Evolutionary conservation across 2,113 vertebrate species (phyloP), one percentile per base, ranked within the genome.

Genomic region (Lamprotornis superbus): DNA sequence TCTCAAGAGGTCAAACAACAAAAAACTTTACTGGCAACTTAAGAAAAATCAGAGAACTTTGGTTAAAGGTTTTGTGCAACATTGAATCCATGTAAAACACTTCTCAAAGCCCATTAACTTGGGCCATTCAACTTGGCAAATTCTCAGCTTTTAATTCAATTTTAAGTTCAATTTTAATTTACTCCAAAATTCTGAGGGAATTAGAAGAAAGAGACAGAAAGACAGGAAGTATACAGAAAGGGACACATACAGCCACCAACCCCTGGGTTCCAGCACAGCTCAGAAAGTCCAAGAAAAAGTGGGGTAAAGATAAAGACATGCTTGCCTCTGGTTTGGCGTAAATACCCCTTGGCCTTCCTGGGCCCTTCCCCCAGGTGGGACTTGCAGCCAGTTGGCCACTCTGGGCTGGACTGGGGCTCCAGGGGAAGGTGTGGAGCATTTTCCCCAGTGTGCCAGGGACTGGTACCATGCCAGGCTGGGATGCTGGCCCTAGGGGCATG

Each of bases 401-500:
- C 13, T 37, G 80, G 33, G 37, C 56, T 31, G 37, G 24, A 4
- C 4, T 20, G 25, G 12, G 37, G 31, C 31, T 52, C 37, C 25
- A 13, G 56, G 80, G 37, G 11, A 47, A 37, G 33, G 27, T 21
- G 68, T 37, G 68, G 17, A 13, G 57, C 47, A 13, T 0, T 25
- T 10, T 23, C 25, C 37, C 25, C 47, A 8, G 20, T 3, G 37
- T 52, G 56, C 56, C 67, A 83, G 80, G 56, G 16, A 27, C 35
- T 69, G 30, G 40, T 5, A 5, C 17, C n/a, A 8, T 30, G 37
- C 46, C 56, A 70, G 55, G 30, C 44, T 82, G 44, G 30, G 9
- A 18, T 15, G 6, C 19, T 30, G 67, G 31, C 46, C 12, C 46
- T 2, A 5, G 8, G 6, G 35, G 5, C 6, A 0, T 8, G 30